Evolutionary conservation across 1,140 invertebrate genomes (phyloP), one percentile per base, ranked within the genome.

Genomic region (Atta colombica): DNA sequence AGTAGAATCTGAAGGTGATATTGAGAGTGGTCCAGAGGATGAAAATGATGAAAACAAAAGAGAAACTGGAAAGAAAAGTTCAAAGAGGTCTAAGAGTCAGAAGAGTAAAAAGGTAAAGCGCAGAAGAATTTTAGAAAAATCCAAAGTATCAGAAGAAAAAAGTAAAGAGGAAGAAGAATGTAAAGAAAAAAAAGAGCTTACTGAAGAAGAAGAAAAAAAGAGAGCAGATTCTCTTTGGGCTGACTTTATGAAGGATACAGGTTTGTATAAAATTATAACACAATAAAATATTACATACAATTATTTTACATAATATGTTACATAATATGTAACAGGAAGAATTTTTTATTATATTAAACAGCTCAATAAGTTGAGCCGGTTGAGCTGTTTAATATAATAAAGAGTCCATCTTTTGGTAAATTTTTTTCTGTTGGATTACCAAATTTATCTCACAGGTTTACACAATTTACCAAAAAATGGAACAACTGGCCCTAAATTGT

Each of bases 171-270:
- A 89, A n/a, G 78, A 86, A 31, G 55, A 87, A 31, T 21, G 58
- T 2, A 12, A 25, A 8, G 90, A 91, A 21, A 89, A 85, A 12
- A 93, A 93, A 7, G 10, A 89, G 68, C 88, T 91, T 7, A 92
- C 81, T 3, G 95, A 96, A 71, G 96, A 96, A 91, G 96, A 96
- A 68, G 96, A 97, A 88, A 97, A 97, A 90, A 96, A 97, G 87
- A 95, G 95, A 91, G 96, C 97, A 78, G 97, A 97, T 92, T 96
- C 96, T 87, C 93, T 98, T 1, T 98, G 97, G 97, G 97, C 97
- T 10, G 96, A 96, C 93, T 98, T 98, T 92, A 96, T 97, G 92
- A 97, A 96, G 92, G 97, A 97, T 92, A 97, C 97, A 78, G 96
- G 96, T 93, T 95, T 55, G 60, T 35, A 53, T 2, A 69, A 31